Base-by-base conservation (phyloP, 1,140 invertebrate species). In the Aphaenogaster rudis region DNA sequence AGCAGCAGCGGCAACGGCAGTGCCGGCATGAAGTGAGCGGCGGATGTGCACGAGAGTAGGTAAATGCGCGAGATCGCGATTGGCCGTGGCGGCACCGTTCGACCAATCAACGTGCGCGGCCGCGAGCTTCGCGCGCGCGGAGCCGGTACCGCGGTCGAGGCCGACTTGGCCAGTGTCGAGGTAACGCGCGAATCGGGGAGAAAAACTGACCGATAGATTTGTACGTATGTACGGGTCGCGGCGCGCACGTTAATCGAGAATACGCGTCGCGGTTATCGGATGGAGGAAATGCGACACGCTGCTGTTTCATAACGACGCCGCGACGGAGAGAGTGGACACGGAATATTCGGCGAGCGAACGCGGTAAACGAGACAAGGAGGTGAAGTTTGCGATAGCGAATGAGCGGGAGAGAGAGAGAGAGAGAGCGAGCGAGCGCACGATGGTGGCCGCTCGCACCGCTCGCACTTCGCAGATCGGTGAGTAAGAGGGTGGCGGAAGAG, bases 31-130 rank as follows among this genome's bases (percentile, higher is more conserved):
- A 63, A 80, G 81, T 33, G 42, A 86, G 21, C 39, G 39, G 67
- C 15, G 45, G 21, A 17, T 13, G 4, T 61, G 45, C 28, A 50
- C 67, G 67, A 63, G 64, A 81, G 80, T 74, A 61, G 67, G 67
- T 61, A 61, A 71, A 61, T 50, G 9, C 42, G 54, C 69, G 74
- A 17, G 54, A 8, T 50, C 48, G 66, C 42, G 69, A 90, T 90
- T 89, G 88, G 88, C n/a, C 36, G 61, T 0, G 1, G 8, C 4
- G 17, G 11, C 28, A 9, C 5, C 3, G 42, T 6, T 17, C 42
- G 45, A 33, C 88, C 88, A 90, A 90, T 90, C 84, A 15, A 9
- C 28, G 15, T 6, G 1, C 21, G 1, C n/a, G 48, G 54, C 77
- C 36, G 28, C 59, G 71, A 61, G 28, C 7, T 59, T 81, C 15